Percentiles rank a stretch among this genome's conserved stretches.
Conservation (phyloP, 2,113 vertebrate species). For the Lagopus muta region DNA sequence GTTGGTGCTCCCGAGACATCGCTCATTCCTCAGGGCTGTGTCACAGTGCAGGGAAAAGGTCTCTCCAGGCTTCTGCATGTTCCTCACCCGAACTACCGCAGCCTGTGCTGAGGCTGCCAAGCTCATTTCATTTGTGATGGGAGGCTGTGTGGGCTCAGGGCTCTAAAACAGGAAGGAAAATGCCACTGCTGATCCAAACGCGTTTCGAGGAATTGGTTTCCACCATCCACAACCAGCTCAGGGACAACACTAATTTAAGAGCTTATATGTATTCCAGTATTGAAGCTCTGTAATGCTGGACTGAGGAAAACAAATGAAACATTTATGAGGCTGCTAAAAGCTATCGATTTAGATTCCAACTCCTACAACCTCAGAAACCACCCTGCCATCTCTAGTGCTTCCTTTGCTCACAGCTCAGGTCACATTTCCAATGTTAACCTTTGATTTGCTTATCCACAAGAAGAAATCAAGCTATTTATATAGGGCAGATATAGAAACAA, state of each 20-base stretch:
- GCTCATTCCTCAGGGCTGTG: neutral
- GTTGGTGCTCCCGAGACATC: neutral
- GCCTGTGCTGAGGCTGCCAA: neutral
- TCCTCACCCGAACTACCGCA: neutral
- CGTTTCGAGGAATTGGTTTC: conserved; percentile 10
- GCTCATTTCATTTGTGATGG: neutral
- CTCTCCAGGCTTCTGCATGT: neutral
- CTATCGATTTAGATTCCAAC: conserved; percentile 40
- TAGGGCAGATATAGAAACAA: conserved; percentile 25
- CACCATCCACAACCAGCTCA: neutral
- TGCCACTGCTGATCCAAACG: neutral
- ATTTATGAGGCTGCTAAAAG: conserved; percentile 55
- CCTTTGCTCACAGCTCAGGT: neutral
- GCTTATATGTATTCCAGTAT: neutral
- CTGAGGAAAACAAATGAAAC: conserved; percentile 14
- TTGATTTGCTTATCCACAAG: neutral
- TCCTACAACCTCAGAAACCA: conserved; percentile 11
- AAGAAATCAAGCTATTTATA: neutral
- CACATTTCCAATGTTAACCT: neutral
- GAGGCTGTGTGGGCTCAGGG: neutral
- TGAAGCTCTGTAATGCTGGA: neutral
- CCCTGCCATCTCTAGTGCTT: neutral
- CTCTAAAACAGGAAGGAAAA: conserved; percentile 28
- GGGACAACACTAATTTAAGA: neutral
- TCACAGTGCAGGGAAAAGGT: neutral